phyloP scores from a whole-genome alignment of 2,888 invertebrate species.

The Zeuzera pyrina region DNA sequence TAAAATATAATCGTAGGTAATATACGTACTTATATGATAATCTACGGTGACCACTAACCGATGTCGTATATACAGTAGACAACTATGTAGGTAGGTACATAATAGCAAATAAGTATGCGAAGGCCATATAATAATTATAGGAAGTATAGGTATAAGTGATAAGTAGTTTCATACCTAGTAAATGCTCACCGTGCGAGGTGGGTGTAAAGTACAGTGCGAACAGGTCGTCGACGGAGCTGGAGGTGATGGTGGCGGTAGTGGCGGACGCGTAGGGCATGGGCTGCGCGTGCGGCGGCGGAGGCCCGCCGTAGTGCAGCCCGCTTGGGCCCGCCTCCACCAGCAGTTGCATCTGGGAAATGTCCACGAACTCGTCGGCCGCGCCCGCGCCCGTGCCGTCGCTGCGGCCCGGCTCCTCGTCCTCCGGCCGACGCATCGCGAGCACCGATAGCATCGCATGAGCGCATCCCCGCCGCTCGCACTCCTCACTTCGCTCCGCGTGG shows the following conservation, averaged over 20 bases:
- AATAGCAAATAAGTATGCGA: too few relatives aligned
- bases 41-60: too few relatives aligned
- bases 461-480: slow-evolving; percentile 57
- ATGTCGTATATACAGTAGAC: too few relatives aligned
- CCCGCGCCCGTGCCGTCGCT: too few relatives aligned
- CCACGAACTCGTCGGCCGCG: slow-evolving; percentile 83
- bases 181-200: slow-evolving; percentile 72
- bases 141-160: background rate
- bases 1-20: too few relatives aligned
- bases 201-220: slow-evolving; percentile 83
- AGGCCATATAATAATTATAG: too few relatives aligned
- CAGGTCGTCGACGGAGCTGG: slow-evolving; percentile 81
- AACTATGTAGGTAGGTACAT: too few relatives aligned
- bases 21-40: too few relatives aligned
- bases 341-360: slow-evolving; percentile 87
- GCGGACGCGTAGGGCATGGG: slow-evolving; percentile 51
- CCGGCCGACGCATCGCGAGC: slow-evolving; percentile 85
- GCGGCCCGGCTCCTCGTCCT: slow-evolving; percentile 74
- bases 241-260: slow-evolving; percentile 47
- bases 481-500: slow-evolving; percentile 40
- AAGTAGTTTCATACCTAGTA: slow-evolving; percentile 1
- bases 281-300: slow-evolving; percentile 60
- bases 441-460: slow-evolving; percentile 72
- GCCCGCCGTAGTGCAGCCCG: slow-evolving; percentile 63
- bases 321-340: slow-evolving; percentile 75